Conservation (phyloP, 2,113 vertebrate species). For the Vombatus ursinus region DNA sequence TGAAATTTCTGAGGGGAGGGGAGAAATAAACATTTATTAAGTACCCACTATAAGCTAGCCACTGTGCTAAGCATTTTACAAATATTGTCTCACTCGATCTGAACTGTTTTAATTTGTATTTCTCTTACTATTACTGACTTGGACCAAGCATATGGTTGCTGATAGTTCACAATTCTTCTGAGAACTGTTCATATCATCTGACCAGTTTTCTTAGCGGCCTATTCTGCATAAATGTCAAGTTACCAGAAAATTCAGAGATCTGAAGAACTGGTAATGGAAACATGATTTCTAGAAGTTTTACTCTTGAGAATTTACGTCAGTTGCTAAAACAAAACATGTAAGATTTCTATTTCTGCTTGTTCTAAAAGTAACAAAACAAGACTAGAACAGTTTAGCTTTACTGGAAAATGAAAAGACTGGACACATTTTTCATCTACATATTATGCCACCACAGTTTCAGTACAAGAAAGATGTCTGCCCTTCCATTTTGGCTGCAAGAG, state of each 20-base stretch:
- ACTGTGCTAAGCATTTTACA: not conserved
- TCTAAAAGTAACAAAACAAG: not conserved
- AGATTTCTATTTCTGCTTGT: not conserved
- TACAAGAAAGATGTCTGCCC: not conserved
- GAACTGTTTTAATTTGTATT: not conserved
- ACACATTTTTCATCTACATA: not conserved
- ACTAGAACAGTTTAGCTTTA: not conserved
- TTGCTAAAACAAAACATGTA: not conserved
- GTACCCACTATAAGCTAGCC: not conserved
- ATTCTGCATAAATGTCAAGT: conserved; percentile 2
- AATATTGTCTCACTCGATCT: not conserved
- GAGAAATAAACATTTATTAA: not conserved
- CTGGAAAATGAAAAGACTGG: not conserved
- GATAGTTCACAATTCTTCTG: not conserved
- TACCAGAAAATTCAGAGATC: not conserved
- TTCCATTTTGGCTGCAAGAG: not conserved
- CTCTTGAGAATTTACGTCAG: not conserved
- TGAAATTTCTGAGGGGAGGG: not conserved
- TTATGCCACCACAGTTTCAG: not conserved
- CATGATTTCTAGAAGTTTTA: conserved; percentile 1
- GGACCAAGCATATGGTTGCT: not conserved
- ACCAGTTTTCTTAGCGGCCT: not conserved
- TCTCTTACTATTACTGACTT: not conserved
- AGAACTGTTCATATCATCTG: not conserved
- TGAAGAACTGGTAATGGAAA: not conserved